phyloP scores from a whole-genome alignment of 2,888 invertebrate species.

The Meandrusa payeni region DNA sequence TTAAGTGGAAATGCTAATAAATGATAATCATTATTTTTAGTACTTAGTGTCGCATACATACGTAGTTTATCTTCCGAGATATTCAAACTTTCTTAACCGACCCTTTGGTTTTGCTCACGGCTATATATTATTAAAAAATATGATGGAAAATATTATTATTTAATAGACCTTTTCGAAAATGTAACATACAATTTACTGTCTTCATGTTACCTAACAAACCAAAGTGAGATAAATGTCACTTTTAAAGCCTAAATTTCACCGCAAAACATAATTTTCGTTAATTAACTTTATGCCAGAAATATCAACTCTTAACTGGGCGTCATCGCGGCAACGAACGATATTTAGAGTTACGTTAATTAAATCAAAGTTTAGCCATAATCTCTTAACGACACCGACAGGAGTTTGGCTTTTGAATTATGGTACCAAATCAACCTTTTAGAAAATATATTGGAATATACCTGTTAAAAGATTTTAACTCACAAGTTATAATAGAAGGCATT shows the following conservation, averaged over 20 bases:
- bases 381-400: conserved; percentile 5
- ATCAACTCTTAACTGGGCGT: conserved; percentile 13
- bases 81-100: too few species aligned
- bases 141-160: too few species aligned
- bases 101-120: too few species aligned
- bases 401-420: conserved; percentile 1
- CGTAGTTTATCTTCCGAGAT: too few species aligned
- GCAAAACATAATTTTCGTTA: conserved; percentile 17
- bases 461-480: too few species aligned
- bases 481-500: too few species aligned
- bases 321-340: conserved; percentile 18
- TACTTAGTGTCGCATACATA: too few species aligned
- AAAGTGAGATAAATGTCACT: conserved; percentile 6
- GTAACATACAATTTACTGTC: too few species aligned
- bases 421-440: neutral
- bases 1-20: too few species aligned
- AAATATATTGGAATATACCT: neutral
- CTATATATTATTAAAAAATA: too few species aligned
- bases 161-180: too few species aligned
- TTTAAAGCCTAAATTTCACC: conserved; percentile 9
- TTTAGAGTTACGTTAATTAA: conserved; percentile 22
- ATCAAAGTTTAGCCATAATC: conserved; percentile 18
- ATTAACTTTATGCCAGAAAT: conserved; percentile 21
- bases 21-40: too few species aligned
- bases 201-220: neutral